A percentile compares a stretch with the other conserved stretches of the same genome.
Evolutionary conservation across 2,888 invertebrate species (phyloP).

Genomic region (Cantharis flavilabris): DNA sequence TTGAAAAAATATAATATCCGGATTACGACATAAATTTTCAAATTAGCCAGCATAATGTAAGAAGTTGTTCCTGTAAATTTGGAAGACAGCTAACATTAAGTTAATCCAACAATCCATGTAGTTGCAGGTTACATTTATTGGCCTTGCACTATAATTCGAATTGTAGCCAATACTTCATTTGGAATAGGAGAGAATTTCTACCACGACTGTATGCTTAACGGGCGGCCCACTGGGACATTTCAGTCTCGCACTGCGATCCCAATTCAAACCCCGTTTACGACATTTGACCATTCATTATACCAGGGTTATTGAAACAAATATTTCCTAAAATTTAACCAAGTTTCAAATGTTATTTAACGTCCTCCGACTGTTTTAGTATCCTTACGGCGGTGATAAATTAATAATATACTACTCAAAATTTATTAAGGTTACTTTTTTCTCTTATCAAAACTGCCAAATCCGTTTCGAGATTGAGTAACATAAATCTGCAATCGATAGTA

Average conservation of each 20-base stretch:
- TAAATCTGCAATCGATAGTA: not conserved
- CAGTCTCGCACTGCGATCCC: slow-evolving; percentile 52
- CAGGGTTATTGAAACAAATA: slow-evolving; percentile 44
- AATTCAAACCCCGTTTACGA: slow-evolving; percentile 48
- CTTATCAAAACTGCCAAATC: not conserved
- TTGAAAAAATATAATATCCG: not conserved
- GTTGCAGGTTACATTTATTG: slow-evolving; percentile 31
- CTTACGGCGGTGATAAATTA: not conserved
- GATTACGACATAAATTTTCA: not conserved
- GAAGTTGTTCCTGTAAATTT: not conserved
- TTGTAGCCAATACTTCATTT: slow-evolving; percentile 44
- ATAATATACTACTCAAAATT: not conserved
- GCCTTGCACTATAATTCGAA: slow-evolving; percentile 39
- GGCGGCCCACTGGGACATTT: slow-evolving; percentile 50
- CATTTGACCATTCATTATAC: slow-evolving; percentile 52
- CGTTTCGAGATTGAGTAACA: not conserved
- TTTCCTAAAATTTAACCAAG: slow-evolving; percentile 5
- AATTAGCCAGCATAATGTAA: not conserved
- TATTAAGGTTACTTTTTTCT: not conserved
- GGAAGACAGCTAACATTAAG: slow-evolving; percentile 39
- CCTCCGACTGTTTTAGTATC: not conserved
- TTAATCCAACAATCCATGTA: slow-evolving; percentile 37
- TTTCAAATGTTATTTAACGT: not conserved
- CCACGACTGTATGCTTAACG: slow-evolving; percentile 44
- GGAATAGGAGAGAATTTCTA: slow-evolving; percentile 44